A percentile compares a stretch with the other conserved stretches of the same genome.
These are phyloP conservation scores for Drosophila melanosoma DNA, from an alignment of 2,888 invertebrate species.

Conservation along the genomic window DNA sequence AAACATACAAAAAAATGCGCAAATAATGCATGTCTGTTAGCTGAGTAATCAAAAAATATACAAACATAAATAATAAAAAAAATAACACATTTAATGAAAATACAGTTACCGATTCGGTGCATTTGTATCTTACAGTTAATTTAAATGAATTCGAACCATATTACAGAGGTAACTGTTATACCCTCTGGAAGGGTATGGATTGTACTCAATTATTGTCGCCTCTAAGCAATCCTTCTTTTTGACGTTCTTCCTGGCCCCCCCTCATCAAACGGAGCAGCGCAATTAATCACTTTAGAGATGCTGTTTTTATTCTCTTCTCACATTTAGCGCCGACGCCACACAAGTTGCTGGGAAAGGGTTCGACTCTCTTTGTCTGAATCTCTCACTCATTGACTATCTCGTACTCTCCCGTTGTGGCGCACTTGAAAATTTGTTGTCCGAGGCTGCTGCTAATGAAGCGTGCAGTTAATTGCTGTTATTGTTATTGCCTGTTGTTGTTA, in stretches of 20 bases:
- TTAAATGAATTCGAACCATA: neutral
- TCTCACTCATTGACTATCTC: neutral
- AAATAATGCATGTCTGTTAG: neutral
- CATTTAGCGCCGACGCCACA: conserved; percentile 32
- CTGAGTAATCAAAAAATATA: neutral
- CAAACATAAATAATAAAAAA: neutral
- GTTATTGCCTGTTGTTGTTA: conserved; percentile 29
- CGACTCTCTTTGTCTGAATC: conserved; percentile 8
- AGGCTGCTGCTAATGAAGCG: conserved; percentile 76
- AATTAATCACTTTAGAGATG: conserved; percentile 70
- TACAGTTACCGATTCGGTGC: neutral
- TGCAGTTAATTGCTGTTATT: conserved; percentile 74
- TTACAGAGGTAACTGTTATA: neutral
- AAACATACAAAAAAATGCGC: neutral
- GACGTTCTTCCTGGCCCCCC: conserved; percentile 8
- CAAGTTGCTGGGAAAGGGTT: conserved; percentile 59
- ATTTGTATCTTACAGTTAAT: neutral
- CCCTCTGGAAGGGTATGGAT: neutral
- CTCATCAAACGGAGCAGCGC: conserved; percentile 26
- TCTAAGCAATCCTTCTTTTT: conserved; percentile 6
- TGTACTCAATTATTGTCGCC: conserved; percentile 6
- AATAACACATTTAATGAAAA: neutral
- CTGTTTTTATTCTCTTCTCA: conserved; percentile 20
- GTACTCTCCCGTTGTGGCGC: conserved; percentile 36
- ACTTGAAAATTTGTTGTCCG: conserved; percentile 79